Evolutionary conservation across 2,113 vertebrate species (phyloP), one percentile per base, ranked within the genome.

Genomic region (Platysteira castanea): DNA sequence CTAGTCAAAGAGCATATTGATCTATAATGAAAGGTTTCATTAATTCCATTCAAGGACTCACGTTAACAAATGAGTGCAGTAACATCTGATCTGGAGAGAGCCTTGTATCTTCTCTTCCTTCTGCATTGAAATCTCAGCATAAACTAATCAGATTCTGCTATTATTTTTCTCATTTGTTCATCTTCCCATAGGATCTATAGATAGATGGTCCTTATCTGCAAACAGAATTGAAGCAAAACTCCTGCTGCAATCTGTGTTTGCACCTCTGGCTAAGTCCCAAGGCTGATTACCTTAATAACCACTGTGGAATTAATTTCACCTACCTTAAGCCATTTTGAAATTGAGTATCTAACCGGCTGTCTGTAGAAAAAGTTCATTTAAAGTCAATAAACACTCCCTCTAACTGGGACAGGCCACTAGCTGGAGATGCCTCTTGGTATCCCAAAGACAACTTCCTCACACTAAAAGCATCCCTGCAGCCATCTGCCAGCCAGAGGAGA

Each of bases 141-240:
- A 80, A 93, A 94, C 76, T 73, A 67, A 84, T 91, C 61, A 77
- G 70, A 63, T 52, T 44, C 75, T 52, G 35, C 63, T 74, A 47
- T 50, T 88, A 44, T 77, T 93, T 90, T 91, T 87, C 41, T 77
- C 84, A 57, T 89, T 80, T 91, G 33, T 83, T 92, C 74, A 63
- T 77, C 87, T 89, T 94, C 37, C 74, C 89, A n/a, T n/a, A 90
- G 63, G 65, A 92, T 80, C 91, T 92, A 59, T 39, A 81, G 74
- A 84, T 42, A 42, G 84, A 47, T 3, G 4, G 31, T 81, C 46
- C 70, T 81, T 77, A 78, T 57, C 92, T 94, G 70, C 42, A 92
- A 85, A 80, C 59, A 94, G 95, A 90, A 91, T 86, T 68, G 87
- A 89, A 95, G 73, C 68, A 86, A 92, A 95, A 56, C 50, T 95